A percentile compares a stretch with the other conserved stretches of the same genome.
Conservation (phyloP, 2,888 invertebrate genomes). For the Torymus texanus region DNA sequence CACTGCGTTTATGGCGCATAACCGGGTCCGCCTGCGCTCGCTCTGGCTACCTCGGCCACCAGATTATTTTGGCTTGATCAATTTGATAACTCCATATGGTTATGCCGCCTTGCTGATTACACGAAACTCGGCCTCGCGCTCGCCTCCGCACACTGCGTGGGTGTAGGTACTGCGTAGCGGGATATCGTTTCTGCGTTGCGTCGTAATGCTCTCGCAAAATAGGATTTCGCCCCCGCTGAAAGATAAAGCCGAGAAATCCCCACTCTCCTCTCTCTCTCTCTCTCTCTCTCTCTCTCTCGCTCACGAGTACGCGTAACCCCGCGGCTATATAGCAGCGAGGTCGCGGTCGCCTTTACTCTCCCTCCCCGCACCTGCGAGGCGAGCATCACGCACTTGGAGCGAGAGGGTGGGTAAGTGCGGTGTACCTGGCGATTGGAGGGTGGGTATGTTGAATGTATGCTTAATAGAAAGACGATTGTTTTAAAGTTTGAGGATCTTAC, state of each 20-base stretch:
- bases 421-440: too few species aligned
- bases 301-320: not conserved
- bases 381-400: too few species aligned
- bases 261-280: too few species aligned
- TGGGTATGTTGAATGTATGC: too few species aligned
- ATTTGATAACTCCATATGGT: conserved; percentile 74
- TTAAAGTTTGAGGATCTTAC: too few species aligned
- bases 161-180: conserved; percentile 25
- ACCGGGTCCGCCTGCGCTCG: conserved; percentile 64
- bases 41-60: conserved; percentile 65
- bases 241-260: conserved; percentile 44
- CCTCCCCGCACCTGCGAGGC: too few species aligned
- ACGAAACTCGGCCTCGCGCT: conserved; percentile 48
- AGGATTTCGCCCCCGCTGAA: conserved; percentile 54
- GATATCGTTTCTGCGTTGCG: conserved; percentile 53
- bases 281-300: too few species aligned
- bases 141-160: not conserved
- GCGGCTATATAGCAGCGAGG: not conserved
- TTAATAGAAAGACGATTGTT: too few species aligned
- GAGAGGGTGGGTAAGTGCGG: too few species aligned
- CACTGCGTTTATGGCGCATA: conserved; percentile 75
- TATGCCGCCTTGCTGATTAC: conserved; percentile 71
- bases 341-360: too few species aligned
- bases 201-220: conserved; percentile 53
- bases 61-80: conserved; percentile 75